These are phyloP conservation scores for Embidobia sp. DNA, from an alignment of 2,888 invertebrate genomes.

Conservation along the genomic window DNA sequence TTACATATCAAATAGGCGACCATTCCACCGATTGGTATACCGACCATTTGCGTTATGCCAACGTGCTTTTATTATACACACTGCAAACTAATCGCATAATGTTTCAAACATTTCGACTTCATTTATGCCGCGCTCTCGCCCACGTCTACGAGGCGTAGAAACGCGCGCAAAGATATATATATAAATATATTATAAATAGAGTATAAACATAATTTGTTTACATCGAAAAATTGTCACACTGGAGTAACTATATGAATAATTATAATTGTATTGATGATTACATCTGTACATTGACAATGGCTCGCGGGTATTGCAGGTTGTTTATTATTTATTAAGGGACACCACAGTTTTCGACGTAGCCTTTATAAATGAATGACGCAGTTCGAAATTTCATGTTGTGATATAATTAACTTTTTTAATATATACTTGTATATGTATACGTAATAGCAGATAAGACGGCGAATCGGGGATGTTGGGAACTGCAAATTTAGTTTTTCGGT, in stretches of 20 bases:
- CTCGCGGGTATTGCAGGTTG: constrained; percentile 37
- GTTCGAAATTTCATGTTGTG: constrained; percentile 58
- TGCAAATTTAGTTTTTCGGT: constrained; percentile 51
- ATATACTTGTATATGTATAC: constrained; percentile 41
- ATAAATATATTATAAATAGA: constrained; percentile 3
- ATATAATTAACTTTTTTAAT: constrained; percentile 58
- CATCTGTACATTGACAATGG: constrained; percentile 40
- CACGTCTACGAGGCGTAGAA: constrained; percentile 4
- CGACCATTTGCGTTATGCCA: constrained; percentile 59
- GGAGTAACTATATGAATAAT: constrained; percentile 26
- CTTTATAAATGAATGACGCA: constrained; percentile 36
- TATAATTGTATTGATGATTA: constrained; percentile 30
- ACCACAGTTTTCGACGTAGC: constrained; percentile 47
- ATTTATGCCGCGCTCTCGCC: constrained; percentile 30
- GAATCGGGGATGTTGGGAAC: constrained; percentile 25
- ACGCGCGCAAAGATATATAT: constrained; percentile 24
- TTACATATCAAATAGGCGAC: constrained; percentile 67
- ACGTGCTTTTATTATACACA: constrained; percentile 59
- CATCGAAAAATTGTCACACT: constrained; percentile 50
- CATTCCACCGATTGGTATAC: constrained; percentile 64
- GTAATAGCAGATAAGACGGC: constrained; percentile 46
- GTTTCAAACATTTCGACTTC: constrained; percentile 34
- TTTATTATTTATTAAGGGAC: constrained; percentile 28
- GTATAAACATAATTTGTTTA: constrained; percentile 43
- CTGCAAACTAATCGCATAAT: constrained; percentile 22